Evolutionary conservation across 1,140 invertebrate species (phyloP).

Genomic region (Saccostrea cuccullata): DNA sequence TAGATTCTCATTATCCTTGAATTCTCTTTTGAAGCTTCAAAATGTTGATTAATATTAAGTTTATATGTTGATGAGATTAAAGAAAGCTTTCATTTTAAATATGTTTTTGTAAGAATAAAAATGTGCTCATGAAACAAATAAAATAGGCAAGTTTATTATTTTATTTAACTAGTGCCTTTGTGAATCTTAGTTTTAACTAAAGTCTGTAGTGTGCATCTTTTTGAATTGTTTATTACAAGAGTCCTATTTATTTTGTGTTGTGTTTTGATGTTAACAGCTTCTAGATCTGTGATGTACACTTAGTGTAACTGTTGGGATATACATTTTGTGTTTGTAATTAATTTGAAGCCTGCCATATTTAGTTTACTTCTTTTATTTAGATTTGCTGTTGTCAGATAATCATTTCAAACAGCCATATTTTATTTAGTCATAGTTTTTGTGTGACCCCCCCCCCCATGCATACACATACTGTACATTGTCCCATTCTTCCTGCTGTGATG

Average conservation of each 20-base stretch:
- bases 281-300: conserved; percentile 18
- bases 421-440: background rate
- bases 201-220: background rate
- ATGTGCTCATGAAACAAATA: too few species aligned
- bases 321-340: background rate
- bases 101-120: background rate
- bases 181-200: background rate
- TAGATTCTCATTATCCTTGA: too few species aligned
- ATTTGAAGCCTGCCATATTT: background rate
- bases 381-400: background rate
- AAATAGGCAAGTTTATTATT: too few species aligned
- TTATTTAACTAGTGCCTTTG: background rate
- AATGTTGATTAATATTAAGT: too few species aligned
- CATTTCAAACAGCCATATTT: background rate
- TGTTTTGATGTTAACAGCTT: background rate
- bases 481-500: too few species aligned
- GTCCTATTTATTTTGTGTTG: conserved; percentile 14
- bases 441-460: background rate
- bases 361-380: background rate
- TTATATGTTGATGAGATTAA: too few species aligned
- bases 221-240: background rate
- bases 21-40: too few species aligned
- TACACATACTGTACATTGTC: background rate
- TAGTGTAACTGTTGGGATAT: background rate
- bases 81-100: too few species aligned